Percentiles rank a stretch among this genome's conserved stretches.
Conservation (phyloP, 2,797 vertebrate genomes). For the Champsocephalus gunnari region DNA sequence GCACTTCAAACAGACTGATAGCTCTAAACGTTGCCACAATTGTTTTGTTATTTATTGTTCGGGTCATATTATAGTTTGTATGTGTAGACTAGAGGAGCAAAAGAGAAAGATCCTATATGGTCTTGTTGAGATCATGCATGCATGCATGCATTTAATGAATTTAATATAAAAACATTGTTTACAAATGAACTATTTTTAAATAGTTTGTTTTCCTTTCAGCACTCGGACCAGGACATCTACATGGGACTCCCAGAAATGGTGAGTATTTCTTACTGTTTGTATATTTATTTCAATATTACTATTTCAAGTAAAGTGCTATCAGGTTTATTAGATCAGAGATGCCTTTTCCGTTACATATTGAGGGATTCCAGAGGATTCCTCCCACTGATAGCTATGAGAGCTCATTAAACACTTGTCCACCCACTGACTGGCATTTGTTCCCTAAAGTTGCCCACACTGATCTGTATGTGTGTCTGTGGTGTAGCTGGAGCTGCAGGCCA, state of each 20-base stretch:
- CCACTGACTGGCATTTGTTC: conserved; percentile 45
- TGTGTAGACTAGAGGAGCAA: background rate
- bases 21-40: background rate
- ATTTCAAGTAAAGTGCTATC: conserved; percentile 3
- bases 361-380: conserved; percentile 39
- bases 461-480: conserved; percentile 44
- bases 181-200: background rate
- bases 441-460: conserved; percentile 62
- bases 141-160: background rate
- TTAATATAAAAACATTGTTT: conserved; percentile 1
- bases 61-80: background rate
- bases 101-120: background rate
- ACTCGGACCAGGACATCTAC: conserved; percentile 76
- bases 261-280: conserved; percentile 35
- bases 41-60: background rate
- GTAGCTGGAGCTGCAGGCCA: conserved; percentile 83
- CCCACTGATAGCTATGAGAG: conserved; percentile 50
- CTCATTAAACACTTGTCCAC: conserved; percentile 42
- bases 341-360: conserved; percentile 33
- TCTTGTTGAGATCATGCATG: background rate
- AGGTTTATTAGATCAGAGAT: conserved; percentile 8
- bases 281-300: background rate
- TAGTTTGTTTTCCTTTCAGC: conserved; percentile 34
- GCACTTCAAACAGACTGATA: background rate
- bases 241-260: conserved; percentile 83